phyloP scores from a whole-genome alignment of 2,113 vertebrate species.

The Carassius gibelio region DNA sequence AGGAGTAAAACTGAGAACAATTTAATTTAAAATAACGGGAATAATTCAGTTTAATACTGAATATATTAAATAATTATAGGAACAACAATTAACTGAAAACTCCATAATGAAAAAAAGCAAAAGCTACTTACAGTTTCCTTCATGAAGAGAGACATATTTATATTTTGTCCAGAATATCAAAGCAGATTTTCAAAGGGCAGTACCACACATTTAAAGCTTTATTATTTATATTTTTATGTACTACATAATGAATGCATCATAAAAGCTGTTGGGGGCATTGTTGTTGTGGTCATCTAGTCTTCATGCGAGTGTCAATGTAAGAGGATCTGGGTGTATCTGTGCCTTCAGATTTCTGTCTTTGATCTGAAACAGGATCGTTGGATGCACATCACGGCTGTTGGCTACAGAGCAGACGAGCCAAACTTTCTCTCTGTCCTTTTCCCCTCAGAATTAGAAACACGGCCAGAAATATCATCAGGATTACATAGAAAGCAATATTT shows the following conservation, averaged over 20 bases:
- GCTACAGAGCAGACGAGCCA: neutral
- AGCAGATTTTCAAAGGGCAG: neutral
- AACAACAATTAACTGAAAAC: neutral
- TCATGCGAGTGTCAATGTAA: conserved; percentile 58
- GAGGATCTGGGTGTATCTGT: conserved; percentile 57
- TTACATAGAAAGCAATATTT: conserved; percentile 10
- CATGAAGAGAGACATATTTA: neutral
- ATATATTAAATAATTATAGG: too few relatives aligned
- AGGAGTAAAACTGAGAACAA: neutral
- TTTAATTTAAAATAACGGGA: neutral
- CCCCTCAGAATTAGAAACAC: neutral
- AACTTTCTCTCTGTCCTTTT: neutral
- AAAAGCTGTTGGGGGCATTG: neutral
- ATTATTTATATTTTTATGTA: neutral
- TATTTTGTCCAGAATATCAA: neutral
- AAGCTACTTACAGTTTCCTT: neutral
- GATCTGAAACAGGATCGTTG: conserved; percentile 44
- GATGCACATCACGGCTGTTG: conserved; percentile 2
- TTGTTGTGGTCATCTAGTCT: conserved; percentile 41
- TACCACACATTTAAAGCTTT: neutral
- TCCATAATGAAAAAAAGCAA: too few relatives aligned
- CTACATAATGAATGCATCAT: conserved; percentile 9
- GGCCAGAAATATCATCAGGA: neutral
- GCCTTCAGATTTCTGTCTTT: conserved; percentile 42
- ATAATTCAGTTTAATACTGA: neutral